Evolutionary conservation across 2,113 vertebrate species (phyloP).

Genomic region (Oreochromis spilurus): DNA sequence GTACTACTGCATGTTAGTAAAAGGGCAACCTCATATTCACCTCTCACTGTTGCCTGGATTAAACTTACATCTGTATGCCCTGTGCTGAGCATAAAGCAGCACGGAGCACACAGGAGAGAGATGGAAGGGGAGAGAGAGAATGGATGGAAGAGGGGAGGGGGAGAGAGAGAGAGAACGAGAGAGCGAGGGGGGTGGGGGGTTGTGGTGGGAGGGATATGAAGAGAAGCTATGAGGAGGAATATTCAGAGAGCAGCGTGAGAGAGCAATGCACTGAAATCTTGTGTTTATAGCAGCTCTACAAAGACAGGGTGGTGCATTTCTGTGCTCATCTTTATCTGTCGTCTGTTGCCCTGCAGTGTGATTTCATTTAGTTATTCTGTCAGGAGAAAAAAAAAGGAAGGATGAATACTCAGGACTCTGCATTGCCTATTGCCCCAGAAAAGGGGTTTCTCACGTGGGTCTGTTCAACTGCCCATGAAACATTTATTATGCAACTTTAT

Average conservation of each 20-base stretch:
- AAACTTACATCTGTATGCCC: conserved; percentile 66
- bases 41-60: conserved; percentile 50
- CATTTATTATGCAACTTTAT: conserved; percentile 73
- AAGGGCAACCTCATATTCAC: conserved; percentile 40
- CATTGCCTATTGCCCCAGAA: conserved; percentile 19
- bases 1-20: conserved; percentile 16
- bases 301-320: conserved; percentile 1
- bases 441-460: conserved; percentile 46
- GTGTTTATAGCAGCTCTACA: conserved; percentile 22
- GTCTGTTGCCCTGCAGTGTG: conserved; percentile 26
- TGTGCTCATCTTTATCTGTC: conserved; percentile 6
- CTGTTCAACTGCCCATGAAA: conserved; percentile 61
- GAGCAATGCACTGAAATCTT: conserved; percentile 36
- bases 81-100: conserved; percentile 48
- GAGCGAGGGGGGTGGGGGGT: background rate
- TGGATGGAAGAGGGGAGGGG: background rate
- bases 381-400: conserved; percentile 2
- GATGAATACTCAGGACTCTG: conserved; percentile 10
- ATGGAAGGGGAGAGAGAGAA: conserved; percentile 14
- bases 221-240: conserved; percentile 40
- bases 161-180: conserved; percentile 14
- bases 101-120: conserved; percentile 33
- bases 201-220: conserved; percentile 59
- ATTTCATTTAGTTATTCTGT: conserved; percentile 18
- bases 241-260: conserved; percentile 45